Base-by-base conservation (phyloP, 2,888 invertebrate species). In the Meteorus colon region DNA sequence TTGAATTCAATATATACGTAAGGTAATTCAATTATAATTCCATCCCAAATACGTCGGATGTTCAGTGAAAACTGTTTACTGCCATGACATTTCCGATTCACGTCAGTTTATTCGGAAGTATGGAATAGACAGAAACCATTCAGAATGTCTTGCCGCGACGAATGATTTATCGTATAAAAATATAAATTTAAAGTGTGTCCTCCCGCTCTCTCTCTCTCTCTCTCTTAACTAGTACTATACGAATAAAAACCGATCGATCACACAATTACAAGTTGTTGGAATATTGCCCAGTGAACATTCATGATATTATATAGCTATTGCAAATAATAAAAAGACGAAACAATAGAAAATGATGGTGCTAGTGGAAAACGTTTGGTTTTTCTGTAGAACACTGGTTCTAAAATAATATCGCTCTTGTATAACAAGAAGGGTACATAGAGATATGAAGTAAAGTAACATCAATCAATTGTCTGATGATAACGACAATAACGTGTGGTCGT, bases 11-110 rank as follows among this genome's bases (percentile, higher is more conserved):
- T 10, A 27, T 60, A n/a, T 48, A 4, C n/a, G 16, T 48, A 16
- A n/a, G 62, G 27, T 41, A 71, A 10, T 62, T 73, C 66, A 55
- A 73, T 73, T 66, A 73, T 37, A 66, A 66, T 65, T 34, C 55
- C 24, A 66, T 73, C 55, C n/a, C 16, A 34, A 31, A 31, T 37
- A 29, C 34, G 63, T 48, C n/a, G 51, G 63, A 63, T 24, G 31
- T 72, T n/a, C 63, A 24, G 8, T 14, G 65, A 63, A 73, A 73
- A 48, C 62, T 72, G 19, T 65, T 31, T n/a, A 73, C 65, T 41
- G 29, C 31, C 65, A 66, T 34, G 51, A 37, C 31, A 66, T 66
- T 51, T 73, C 73, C 65, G 63, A 48, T 51, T 55, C 65, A 16
- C 63, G 63, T n/a, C 34, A 14, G 29, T 63, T 29, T n/a, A 63